phyloP scores from a whole-genome alignment of 2,888 invertebrate genomes.

The Ceramica pisi region DNA sequence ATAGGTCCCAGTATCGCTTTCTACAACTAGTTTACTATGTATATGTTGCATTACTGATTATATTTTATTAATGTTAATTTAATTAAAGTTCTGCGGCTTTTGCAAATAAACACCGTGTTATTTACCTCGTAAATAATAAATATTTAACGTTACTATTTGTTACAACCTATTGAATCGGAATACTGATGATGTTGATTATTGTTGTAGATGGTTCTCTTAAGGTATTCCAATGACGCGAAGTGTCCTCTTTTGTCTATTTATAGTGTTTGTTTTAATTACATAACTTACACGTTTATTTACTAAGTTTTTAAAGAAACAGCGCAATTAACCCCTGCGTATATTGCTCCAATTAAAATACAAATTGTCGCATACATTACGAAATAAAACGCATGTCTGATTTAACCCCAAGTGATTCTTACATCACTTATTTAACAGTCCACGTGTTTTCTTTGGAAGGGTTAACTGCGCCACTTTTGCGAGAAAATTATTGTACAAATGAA shows the following conservation, averaged over 20 bases:
- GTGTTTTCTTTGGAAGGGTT: conserved; percentile 30
- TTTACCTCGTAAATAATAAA: conserved; percentile 8
- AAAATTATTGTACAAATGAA: conserved; percentile 39
- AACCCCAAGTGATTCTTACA: conserved; percentile 41
- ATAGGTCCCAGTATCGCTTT: conserved; percentile 14
- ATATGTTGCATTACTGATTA: conserved; percentile 5
- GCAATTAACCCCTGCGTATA: conserved; percentile 13
- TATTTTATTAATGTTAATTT: conserved; percentile 4
- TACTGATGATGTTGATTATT: conserved; percentile 4
- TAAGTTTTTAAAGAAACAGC: conserved; percentile 18
- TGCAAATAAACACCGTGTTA: neutral
- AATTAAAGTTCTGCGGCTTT: neutral
- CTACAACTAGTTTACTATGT: neutral
- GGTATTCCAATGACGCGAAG: neutral
- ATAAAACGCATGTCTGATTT: conserved; percentile 42
- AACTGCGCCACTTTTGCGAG: conserved; percentile 55
- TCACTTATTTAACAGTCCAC: conserved; percentile 59
- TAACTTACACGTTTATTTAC: conserved; percentile 1
- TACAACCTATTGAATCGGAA: neutral
- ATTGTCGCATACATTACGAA: conserved; percentile 28
- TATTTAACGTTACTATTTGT: neutral
- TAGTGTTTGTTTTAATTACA: neutral
- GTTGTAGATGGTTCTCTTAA: neutral
- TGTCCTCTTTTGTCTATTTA: neutral
- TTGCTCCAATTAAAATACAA: conserved; percentile 34